Evolutionary conservation across 2,113 vertebrate species (phyloP), one percentile per base, ranked within the genome.

Genomic region (Orycteropus afer): DNA sequence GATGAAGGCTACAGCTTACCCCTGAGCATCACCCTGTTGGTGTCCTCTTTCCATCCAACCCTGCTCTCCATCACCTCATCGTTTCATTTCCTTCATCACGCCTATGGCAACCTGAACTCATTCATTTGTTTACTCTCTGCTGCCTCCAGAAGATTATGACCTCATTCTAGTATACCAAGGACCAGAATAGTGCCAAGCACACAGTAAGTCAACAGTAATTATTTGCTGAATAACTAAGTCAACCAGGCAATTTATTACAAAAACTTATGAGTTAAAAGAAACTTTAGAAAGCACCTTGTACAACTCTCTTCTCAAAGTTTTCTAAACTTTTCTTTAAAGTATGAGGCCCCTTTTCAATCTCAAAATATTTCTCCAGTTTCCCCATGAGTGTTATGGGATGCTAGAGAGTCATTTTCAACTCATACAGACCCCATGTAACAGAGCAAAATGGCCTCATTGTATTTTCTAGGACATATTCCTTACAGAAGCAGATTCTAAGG

Each of bases 281-380:
- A 37, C 37, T 49, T 61, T 18, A 71, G 49, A 49, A 69, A 61
- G 51, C 59, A 51, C 67, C 20, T 40, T 8, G 20, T 23, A 32
- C 79, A 65, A 47, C 14, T 8, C 55, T 77, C 55, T 67, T 23
- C 59, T 29, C 1, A 5, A 49, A 11, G 23, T 7, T 81, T 76
- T 32, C 42, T 9, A 71, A 51, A 15, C n/a, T n/a, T 32, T 61
- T 85, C 55, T 45, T 55, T 61, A 53, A 80, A 77, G 74, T 15
- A 45, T 2, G 14, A 76, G 32, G 47, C 29, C 53, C 29, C 34
- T 22, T 32, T 83, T n/a, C 22, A 71, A 79, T 37, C 65, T 86
- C 55, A 74, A 79, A 93, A 45, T 81, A 73, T 67, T 90, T 76
- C 61, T 85, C 32, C 27, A 49, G 32, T 67, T 29, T 65, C 81